Evolutionary conservation across 2,888 invertebrate species (phyloP), one percentile per base, ranked within the genome.

Genomic region (Phortica okadai): DNA sequence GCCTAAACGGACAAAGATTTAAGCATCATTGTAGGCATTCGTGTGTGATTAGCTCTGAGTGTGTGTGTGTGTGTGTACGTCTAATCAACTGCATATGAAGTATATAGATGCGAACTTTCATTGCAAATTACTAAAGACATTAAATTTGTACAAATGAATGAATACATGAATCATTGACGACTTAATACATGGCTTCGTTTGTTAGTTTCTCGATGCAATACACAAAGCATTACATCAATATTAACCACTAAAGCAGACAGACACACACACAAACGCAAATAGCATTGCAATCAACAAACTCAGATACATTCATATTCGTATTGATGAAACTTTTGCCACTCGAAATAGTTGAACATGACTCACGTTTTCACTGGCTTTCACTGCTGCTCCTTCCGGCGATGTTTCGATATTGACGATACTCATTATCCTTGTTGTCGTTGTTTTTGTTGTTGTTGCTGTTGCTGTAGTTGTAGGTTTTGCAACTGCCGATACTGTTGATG

Each of bases 401-500:
- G 33, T 4, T 6, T n/a, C 59, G 21, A 16, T 59, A 3, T 33
- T 33, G 33, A 33, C 33, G 33, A 33, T 33, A 33, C 7, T 7
- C 16, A 10, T 62, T 25, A 7, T 25, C 62, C 10, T 25, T 25
- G 25, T 62, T 62, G 62, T 25, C 6, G 6, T 62, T 62, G 25
- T 62, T 16, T 74, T 59, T 6, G 66, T 59, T 69, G 74, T 62
- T 74, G 72, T 54, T 16, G 66, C 56, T 69, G 74, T 62, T 74
- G 72, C 45, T 16, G 78, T 74, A 73, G 76, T n/a, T 76, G 54
- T 33, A 69, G 76, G 72, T 77, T 77, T 70, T 73, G 76, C 54
- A 59, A 78, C 50, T 76, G 78, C 73, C 67, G 72, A 10, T 44
- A 54, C 54, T 8, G 74, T 70, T 58, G 77, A 67, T 73, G 79